Base-by-base conservation (phyloP, 2,113 vertebrate genomes). In the Hippocampus zosterae region DNA sequence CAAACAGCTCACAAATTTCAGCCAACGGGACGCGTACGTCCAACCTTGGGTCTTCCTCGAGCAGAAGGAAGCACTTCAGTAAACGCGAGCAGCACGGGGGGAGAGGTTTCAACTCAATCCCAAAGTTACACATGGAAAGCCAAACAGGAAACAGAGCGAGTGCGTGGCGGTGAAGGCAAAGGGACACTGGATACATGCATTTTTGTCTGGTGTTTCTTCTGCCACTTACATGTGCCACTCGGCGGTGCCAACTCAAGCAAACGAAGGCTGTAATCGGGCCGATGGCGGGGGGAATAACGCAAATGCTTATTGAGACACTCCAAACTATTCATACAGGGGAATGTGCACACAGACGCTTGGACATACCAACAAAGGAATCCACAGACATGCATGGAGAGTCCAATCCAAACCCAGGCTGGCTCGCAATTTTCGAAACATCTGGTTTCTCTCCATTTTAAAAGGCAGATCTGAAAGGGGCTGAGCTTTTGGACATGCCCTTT, bases 221-320 rank as follows among this genome's bases (percentile, higher is more conserved):
- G 70, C 75, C 83, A 81, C 79, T 73, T 74, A 75, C 79, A 70
- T 68, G 48, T 66, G 72, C 76, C 79, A 70, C 74, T 65, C 57
- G 55, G 6, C 55, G 52, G 65, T 85, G 90, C 88, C 88, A 89
- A 83, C 68, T 67, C 80, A 90, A 91, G 86, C 90, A 89, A 90
- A 88, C 75, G 59, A 25, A 79, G 70, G 55, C 77, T 79, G 79
- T 81, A 90, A 88, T 87, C 76, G 69, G 68, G 69, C 62, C 65
- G 80, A 63, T 85, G 81, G 74, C 71, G 65, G 61, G 62, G 71
- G 72, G 81, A 81, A 16, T 83, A 85, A 85, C 88, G 68, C 74
- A 55, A 57, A 78, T 41, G 42, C 75, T 66, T 61, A 67, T 67
- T 59, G 55, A 81, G 53, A 77, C 59, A 76, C 72, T 78, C 71